Evolutionary conservation across 92 coral and sea anemone genomes (phyloP), one percentile per base, ranked within the genome.

Genomic region (Diadumene lineata): DNA sequence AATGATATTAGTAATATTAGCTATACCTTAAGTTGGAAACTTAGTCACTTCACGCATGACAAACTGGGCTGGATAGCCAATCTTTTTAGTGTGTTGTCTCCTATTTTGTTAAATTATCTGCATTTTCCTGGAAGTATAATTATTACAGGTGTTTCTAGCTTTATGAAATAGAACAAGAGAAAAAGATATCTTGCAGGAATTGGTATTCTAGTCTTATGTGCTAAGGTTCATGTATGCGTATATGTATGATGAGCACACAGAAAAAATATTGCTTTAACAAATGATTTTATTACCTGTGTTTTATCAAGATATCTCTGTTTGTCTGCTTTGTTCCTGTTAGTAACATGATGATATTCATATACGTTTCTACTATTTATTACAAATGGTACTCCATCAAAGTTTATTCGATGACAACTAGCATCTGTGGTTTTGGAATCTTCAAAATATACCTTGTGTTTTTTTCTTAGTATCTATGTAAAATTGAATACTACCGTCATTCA

Each of bases 51-150:
- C 84, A 1, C 84, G 56, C 18, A 82, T 71, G 18, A 82, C 56
- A 0, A 86, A 73, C 25, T 46, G 25, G 13, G 91, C 87, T 17
- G 87, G 84, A 55, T 87, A 86, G 65, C 72, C 86, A 23, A 77
- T 28, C 70, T 86, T 82, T 64, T 82, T 86, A 8, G 84, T 82
- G 21, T 61, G 79, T 72, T 86, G 91, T 43, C 51, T 24, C 30
- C 22, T 71, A 71, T 78, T 44, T 27, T 50, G 72, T 43, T 9
- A 57, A 43, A 64, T 77, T 83, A 63, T 83, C 88, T 57, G 43
- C 79, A 33, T 33, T 28, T 15, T 0, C 65, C 66, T 75, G 50
- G 11, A 50, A 50, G 23, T 48, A 3, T 23, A 53, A 21, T 16
- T 9, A 44, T 44, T 17, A 44, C 17, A 8, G 17, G 9, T 63